A percentile compares a stretch with the other conserved stretches of the same genome.
These are phyloP conservation scores for Poeciliopsis gracilis DNA, from an alignment of 2,797 vertebrate species.

Conservation along the genomic window DNA sequence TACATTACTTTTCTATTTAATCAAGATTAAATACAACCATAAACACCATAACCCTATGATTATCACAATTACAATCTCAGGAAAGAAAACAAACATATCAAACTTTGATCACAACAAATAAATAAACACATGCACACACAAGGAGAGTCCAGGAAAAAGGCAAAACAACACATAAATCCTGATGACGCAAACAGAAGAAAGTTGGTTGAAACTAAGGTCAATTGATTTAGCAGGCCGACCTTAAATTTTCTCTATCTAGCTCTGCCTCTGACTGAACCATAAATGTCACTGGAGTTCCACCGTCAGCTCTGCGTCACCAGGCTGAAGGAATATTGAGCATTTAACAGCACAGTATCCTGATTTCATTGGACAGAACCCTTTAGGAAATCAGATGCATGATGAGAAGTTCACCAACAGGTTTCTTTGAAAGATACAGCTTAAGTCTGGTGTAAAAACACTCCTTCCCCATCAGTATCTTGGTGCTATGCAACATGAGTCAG, in stretches of 20 bases:
- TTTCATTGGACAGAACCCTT: conserved; percentile 37
- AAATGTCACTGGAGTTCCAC: conserved; percentile 42
- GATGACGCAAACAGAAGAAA: background rate
- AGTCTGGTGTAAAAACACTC: background rate
- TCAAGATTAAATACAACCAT: too few species aligned
- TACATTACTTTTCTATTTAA: too few species aligned
- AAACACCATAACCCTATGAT: too few species aligned
- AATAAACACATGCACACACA: background rate
- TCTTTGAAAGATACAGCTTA: background rate
- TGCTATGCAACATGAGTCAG: background rate
- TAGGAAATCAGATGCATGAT: conserved; percentile 10
- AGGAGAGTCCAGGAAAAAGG: background rate
- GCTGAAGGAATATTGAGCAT: conserved; percentile 19
- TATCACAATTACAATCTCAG: too few species aligned
- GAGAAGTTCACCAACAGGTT: conserved; percentile 14
- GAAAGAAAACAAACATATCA: too few species aligned
- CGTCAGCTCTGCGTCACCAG: conserved; percentile 39
- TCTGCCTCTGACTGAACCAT: conserved; percentile 28
- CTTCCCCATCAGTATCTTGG: background rate
- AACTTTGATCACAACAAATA: too few species aligned
- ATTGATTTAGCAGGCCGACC: conserved; percentile 7
- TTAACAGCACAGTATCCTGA: conserved; percentile 11
- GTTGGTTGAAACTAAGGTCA: conserved; percentile 21
- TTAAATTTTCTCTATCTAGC: conserved; percentile 20
- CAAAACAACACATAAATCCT: background rate